Evolutionary conservation across 1,140 invertebrate species (phyloP).

Genomic region (Ctenoplectra terminalis): DNA sequence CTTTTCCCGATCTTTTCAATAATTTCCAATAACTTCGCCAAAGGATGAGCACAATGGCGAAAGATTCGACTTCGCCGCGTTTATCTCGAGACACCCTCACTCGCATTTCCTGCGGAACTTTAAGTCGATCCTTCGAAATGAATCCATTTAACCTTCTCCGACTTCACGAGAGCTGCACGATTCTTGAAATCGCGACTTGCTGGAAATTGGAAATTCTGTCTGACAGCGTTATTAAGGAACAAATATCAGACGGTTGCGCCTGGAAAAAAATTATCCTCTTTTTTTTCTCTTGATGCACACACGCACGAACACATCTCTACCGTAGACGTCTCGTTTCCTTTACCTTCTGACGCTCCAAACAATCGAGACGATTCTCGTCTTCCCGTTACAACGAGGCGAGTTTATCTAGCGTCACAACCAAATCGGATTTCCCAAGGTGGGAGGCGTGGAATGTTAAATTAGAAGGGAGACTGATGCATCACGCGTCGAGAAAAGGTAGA

Average conservation of each 20-base stretch:
- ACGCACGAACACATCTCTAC: no score
- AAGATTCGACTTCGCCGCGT: background rate
- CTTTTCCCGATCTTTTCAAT: background rate
- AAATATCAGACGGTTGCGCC: constrained; percentile 50
- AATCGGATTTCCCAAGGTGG: constrained; percentile 60
- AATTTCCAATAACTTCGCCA: constrained; percentile 16
- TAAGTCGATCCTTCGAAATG: background rate
- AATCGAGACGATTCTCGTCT: constrained; percentile 25
- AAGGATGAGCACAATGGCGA: background rate
- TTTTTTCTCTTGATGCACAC: background rate
- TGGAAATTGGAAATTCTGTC: constrained; percentile 63
- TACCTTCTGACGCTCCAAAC: constrained; percentile 3
- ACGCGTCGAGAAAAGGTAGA: constrained; percentile 23
- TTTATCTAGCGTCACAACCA: constrained; percentile 59
- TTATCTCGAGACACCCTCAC: background rate
- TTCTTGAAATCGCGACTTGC: background rate
- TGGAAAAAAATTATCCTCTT: background rate
- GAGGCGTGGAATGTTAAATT: constrained; percentile 63
- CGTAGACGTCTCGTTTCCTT: background rate
- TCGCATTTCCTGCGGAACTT: background rate
- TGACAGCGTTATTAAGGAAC: constrained; percentile 46
- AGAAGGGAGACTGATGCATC: constrained; percentile 50
- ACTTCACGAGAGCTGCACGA: background rate
- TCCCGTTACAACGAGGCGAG: constrained; percentile 1
- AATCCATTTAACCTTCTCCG: constrained; percentile 13